Conservation (phyloP, 2,113 vertebrate genomes). For the Oreochromis spilurus region DNA sequence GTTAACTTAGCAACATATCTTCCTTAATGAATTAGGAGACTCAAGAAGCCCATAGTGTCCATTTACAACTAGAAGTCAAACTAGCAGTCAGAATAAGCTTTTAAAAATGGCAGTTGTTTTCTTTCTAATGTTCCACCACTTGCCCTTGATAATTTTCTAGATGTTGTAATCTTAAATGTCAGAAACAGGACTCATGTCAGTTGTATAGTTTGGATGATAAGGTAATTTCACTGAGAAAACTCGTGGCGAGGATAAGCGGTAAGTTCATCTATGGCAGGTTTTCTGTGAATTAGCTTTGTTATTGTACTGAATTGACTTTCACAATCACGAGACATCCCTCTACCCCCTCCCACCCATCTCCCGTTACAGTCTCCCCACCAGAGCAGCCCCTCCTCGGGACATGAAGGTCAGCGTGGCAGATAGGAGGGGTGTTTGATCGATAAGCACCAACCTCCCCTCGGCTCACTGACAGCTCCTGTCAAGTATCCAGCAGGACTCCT, state of each 20-base stretch:
- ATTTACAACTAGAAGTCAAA: accelerated
- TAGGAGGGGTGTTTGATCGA: constrained; percentile 74
- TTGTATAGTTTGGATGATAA: neutral
- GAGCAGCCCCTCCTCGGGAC: constrained; percentile 41
- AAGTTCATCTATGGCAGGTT: neutral
- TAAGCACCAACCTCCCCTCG: constrained; percentile 73
- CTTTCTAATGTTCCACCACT: neutral
- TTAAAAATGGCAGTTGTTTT: neutral
- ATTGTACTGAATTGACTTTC: neutral
- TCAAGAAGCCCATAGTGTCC: neutral
- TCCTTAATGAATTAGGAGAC: neutral
- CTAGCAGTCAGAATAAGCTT: neutral
- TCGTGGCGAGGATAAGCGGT: neutral
- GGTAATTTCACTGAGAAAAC: neutral
- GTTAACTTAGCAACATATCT: neutral
- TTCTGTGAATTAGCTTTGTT: neutral
- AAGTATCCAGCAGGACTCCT: constrained; percentile 59
- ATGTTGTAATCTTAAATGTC: neutral
- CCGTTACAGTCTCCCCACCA: constrained; percentile 1
- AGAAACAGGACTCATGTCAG: neutral
- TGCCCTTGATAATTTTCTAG: neutral
- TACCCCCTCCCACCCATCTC: neutral
- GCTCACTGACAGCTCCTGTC: constrained; percentile 71
- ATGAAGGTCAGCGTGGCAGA: constrained; percentile 81
- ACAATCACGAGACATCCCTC: neutral